Evolutionary conservation across 2,888 invertebrate species (phyloP).

Genomic region (Habroteleia sp.): DNA sequence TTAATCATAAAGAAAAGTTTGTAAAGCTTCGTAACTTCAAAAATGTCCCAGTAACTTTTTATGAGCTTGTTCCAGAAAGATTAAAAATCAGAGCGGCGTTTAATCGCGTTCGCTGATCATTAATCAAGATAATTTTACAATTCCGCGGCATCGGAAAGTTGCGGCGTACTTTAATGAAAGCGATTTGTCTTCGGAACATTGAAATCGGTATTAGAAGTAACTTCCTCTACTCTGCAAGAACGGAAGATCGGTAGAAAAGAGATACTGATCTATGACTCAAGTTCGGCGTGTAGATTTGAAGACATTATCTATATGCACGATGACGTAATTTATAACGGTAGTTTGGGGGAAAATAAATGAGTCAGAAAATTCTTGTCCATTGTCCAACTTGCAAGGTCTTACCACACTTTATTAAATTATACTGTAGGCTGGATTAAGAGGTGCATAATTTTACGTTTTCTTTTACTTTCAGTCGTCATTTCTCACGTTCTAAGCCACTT

Average conservation of each 20-base stretch:
- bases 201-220: constrained; percentile 62
- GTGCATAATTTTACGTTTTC: no score
- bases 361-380: constrained; percentile 23
- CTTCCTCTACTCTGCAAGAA: constrained; percentile 40
- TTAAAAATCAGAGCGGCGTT: neutral
- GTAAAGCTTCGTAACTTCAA: no score
- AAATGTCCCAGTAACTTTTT: no score
- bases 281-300: constrained; percentile 74
- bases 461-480: no score
- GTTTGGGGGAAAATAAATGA: constrained; percentile 69
- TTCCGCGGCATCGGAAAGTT: constrained; percentile 42
- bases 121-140: constrained; percentile 57
- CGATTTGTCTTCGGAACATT: constrained; percentile 58
- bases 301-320: constrained; percentile 74
- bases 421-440: neutral
- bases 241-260: constrained; percentile 53
- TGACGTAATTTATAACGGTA: constrained; percentile 72
- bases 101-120: constrained; percentile 29
- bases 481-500: no score
- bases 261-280: constrained; percentile 72
- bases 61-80: no score
- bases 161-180: constrained; percentile 56
- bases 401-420: no score
- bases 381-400: neutral
- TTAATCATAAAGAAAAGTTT: no score